Base-by-base conservation (phyloP, 2,113 vertebrate genomes). In the Gopherus evgoodei region DNA sequence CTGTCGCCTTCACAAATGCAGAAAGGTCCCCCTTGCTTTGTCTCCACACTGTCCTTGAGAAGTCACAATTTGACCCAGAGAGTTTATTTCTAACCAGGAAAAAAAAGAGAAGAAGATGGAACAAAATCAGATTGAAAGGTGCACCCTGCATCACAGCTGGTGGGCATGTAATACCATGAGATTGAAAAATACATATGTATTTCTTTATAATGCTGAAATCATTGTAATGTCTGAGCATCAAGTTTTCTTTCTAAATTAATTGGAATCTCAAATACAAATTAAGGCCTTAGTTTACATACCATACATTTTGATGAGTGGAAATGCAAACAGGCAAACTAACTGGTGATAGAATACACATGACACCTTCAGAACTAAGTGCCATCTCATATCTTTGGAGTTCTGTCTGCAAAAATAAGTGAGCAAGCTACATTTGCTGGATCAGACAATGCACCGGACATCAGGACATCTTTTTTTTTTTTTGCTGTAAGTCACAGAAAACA, bases 281-380 rank as follows among this genome's bases (percentile, higher is more conserved):
- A 91, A 92, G 93, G 69, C 75, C 90, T 92, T 69, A 81, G 59
- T 90, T 95, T 94, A 92, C 72, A 57, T 42, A 83, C n/a, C 47
- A 80, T 79, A 53, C 9, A 10, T 95, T 94, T 96, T 9, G 11
- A 88, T 83, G 65, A 82, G 78, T 76, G 86, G 80, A 93, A 94
- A 96, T 81, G 80, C 38, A 93, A 93, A 83, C 22, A 93, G 50
- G 91, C 84, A 88, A 96, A 84, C 79, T 91, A 62, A 44, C 84
- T 91, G 89, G 59, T 88, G 79, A 49, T 88, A 29, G 29, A 38
- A 49, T 86, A 25, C 84, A 25, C 84, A 13, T 29, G 49, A 14
- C n/a, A 19, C 86, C 75, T 72, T 95, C 85, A 87, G 81, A 86
- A 49, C 72, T 50, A 31, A 56, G 5, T 47, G 72, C 17, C 83